Evolutionary conservation across 2,888 invertebrate species (phyloP).

Genomic region (Hecatera dysodea): DNA sequence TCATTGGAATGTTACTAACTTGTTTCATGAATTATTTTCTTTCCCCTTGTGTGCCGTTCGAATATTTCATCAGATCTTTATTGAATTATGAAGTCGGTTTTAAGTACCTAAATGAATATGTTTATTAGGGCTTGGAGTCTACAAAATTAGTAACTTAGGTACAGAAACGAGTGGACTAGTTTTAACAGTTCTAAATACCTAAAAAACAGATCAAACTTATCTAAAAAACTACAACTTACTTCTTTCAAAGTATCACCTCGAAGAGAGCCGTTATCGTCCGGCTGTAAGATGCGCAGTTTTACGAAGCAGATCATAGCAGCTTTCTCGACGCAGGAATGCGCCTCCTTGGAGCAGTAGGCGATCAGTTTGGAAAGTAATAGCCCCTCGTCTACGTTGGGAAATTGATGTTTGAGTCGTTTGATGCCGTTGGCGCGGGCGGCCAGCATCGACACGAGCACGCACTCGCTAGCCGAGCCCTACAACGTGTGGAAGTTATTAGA

Average conservation of each 20-base stretch:
- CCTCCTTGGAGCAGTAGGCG: slow-evolving; percentile 97
- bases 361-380: slow-evolving; percentile 97
- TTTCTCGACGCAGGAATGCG: slow-evolving; percentile 98
- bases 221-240: slow-evolving; percentile 84
- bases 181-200: neutral
- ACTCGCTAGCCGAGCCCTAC: slow-evolving; percentile 99
- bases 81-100: neutral
- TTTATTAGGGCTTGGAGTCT: neutral
- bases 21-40: neutral
- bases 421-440: slow-evolving; percentile 97
- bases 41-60: neutral
- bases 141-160: neutral
- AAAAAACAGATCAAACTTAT: neutral
- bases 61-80: neutral
- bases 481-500: neutral
- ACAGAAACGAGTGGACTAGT: neutral
- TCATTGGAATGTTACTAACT: slow-evolving; percentile 21
- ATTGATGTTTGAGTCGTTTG: slow-evolving; percentile 95
- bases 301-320: slow-evolving; percentile 98
- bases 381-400: slow-evolving; percentile 97
- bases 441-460: slow-evolving; percentile 97
- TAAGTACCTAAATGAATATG: neutral
- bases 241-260: slow-evolving; percentile 95
- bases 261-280: slow-evolving; percentile 95
- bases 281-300: slow-evolving; percentile 96